A percentile compares a stretch with the other conserved stretches of the same genome.
Conservation (phyloP, 1,140 invertebrate species). For the Solenopsis fugax region DNA sequence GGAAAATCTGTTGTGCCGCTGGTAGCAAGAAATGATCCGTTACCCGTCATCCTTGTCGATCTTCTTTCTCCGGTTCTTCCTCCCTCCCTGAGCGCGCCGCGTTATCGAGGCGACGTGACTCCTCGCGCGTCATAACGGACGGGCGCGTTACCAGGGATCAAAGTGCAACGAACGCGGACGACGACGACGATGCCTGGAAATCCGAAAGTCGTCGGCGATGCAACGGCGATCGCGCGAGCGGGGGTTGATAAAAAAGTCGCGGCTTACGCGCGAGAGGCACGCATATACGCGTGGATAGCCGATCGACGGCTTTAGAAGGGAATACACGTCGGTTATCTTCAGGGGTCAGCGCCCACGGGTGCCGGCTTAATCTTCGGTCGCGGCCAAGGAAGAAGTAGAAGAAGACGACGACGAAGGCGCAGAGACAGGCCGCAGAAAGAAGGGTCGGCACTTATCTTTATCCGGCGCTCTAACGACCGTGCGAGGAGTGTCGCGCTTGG, state of each 20-base stretch:
- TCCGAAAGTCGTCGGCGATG: conserved; percentile 74
- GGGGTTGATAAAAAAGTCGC: conserved; percentile 81
- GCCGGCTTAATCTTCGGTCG: conserved; percentile 83
- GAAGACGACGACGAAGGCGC: conserved; percentile 37
- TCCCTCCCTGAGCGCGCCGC: not conserved
- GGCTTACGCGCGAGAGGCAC: conserved; percentile 74
- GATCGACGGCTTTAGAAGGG: conserved; percentile 76
- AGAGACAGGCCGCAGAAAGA: conserved; percentile 36
- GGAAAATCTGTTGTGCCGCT: conserved; percentile 42
- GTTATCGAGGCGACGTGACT: conserved; percentile 63
- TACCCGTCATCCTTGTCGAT: conserved; percentile 45
- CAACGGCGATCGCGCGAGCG: conserved; percentile 48
- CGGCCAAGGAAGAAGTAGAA: conserved; percentile 73
- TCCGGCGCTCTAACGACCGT: conserved; percentile 71
- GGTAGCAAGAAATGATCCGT: conserved; percentile 26
- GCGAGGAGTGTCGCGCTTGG: conserved; percentile 58
- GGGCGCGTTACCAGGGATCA: conserved; percentile 67
- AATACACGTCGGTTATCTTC: conserved; percentile 82
- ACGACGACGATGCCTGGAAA: conserved; percentile 73
- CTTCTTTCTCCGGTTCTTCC: not conserved
- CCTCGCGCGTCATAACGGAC: conserved; percentile 37
- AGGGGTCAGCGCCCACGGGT: conserved; percentile 83
- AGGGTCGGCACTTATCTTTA: conserved; percentile 78
- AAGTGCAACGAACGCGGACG: conserved; percentile 80
- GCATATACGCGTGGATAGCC: conserved; percentile 61